Percentiles rank a stretch among this genome's conserved stretches.
Conservation (phyloP, 2,888 invertebrate genomes). For the Acleris laterana region DNA sequence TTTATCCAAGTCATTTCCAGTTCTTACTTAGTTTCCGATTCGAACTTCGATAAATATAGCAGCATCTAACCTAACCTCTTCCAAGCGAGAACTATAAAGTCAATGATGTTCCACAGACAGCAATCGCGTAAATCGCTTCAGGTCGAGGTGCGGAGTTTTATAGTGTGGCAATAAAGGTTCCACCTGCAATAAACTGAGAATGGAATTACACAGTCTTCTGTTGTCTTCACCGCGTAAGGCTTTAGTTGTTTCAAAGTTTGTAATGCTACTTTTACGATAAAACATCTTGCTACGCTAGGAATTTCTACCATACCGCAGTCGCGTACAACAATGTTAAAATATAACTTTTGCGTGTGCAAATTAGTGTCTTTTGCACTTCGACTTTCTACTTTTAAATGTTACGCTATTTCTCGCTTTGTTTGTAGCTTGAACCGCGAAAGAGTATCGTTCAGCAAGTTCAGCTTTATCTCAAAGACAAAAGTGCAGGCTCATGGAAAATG, state of each 20-base stretch:
- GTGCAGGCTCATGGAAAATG: too few species aligned
- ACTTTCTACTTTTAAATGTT: too few species aligned
- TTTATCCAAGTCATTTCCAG: background rate
- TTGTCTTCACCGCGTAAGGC: conserved; percentile 25
- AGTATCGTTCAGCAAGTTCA: too few species aligned
- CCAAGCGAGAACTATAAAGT: conserved; percentile 39
- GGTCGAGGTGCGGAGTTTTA: conserved; percentile 49
- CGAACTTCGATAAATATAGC: conserved; percentile 14
- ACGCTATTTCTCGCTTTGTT: too few species aligned
- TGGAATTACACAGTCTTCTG: conserved; percentile 26
- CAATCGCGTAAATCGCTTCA: conserved; percentile 45
- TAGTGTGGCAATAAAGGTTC: conserved; percentile 48
- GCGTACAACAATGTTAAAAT: too few species aligned
- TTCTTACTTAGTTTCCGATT: conserved; percentile 16
- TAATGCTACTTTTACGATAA: conserved; percentile 13
- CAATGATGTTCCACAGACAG: conserved; percentile 42
- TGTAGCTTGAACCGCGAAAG: too few species aligned
- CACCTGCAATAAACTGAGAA: conserved; percentile 42
- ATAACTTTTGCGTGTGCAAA: background rate
- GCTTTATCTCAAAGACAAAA: background rate
- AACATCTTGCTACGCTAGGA: conserved; percentile 5
- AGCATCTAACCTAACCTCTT: conserved; percentile 37
- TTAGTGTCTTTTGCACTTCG: background rate
- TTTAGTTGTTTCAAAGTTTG: conserved; percentile 27
- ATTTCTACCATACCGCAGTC: background rate